A percentile compares a stretch with the other conserved stretches of the same genome.
Evolutionary conservation across 2,797 vertebrate species (phyloP).

Genomic region (Macrochelys suwanniensis): DNA sequence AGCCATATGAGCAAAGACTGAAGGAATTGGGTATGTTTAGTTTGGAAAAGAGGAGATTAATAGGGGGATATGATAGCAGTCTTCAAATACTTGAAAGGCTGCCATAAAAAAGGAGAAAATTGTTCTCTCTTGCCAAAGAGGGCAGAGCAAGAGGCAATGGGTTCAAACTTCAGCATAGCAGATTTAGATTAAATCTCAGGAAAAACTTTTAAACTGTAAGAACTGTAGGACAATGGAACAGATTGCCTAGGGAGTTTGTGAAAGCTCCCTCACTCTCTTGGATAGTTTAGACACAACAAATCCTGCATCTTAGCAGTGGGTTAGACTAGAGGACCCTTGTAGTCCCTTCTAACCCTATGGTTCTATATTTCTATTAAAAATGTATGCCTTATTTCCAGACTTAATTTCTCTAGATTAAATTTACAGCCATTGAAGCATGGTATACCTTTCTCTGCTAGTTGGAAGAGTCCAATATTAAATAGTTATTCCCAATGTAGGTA

Average conservation of each 20-base stretch:
- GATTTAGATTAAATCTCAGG: neutral
- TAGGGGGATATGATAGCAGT: neutral
- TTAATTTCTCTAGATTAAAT: neutral
- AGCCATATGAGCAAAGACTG: neutral
- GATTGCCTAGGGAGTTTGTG: neutral
- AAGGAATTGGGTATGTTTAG: neutral
- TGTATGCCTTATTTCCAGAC: neutral
- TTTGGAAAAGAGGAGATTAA: neutral
- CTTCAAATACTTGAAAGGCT: neutral
- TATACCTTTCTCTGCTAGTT: neutral
- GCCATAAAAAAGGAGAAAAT: neutral
- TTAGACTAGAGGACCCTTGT: neutral
- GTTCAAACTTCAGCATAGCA: neutral
- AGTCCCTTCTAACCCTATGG: neutral
- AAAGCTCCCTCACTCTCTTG: neutral
- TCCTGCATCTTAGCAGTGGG: neutral
- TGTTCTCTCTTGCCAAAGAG: neutral
- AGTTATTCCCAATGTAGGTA: neutral
- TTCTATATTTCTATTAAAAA: neutral
- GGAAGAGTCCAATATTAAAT: neutral
- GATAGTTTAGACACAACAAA: neutral
- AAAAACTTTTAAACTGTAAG: neutral
- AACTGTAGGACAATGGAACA: neutral
- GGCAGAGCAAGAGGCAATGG: neutral
- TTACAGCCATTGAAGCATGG: neutral